A percentile compares a stretch with the other conserved stretches of the same genome.
These are phyloP conservation scores for Lanius collurio DNA, from an alignment of 2,113 vertebrate genomes.

Conservation along the genomic window DNA sequence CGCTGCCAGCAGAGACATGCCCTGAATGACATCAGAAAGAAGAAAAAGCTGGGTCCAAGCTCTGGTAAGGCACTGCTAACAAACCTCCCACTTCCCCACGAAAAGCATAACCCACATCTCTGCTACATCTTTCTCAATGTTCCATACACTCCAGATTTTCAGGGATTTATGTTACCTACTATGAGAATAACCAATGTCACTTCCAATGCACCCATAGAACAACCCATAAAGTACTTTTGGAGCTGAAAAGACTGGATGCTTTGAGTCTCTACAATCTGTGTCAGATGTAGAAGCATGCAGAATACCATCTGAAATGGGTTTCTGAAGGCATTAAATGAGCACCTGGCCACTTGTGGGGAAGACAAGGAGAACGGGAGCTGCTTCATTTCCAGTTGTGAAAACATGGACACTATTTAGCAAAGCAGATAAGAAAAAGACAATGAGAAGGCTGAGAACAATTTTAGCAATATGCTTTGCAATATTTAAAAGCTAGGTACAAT, in stretches of 20 bases:
- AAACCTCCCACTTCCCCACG: background rate
- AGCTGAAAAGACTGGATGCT: background rate
- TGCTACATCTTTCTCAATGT: fast-evolving
- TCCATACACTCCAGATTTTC: fast-evolving
- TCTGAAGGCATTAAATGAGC: background rate
- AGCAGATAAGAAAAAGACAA: background rate
- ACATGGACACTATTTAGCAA: background rate
- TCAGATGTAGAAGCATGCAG: background rate
- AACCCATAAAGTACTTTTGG: background rate
- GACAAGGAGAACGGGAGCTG: background rate
- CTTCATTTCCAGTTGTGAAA: background rate
- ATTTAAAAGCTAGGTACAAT: background rate
- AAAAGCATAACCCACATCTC: background rate
- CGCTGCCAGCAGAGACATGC: background rate
- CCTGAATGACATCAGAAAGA: background rate
- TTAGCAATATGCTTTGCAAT: background rate
- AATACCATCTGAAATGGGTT: background rate
- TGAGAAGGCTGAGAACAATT: background rate
- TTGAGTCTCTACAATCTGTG: background rate
- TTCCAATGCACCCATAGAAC: background rate
- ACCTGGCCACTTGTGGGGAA: too few species aligned
- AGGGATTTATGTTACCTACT: background rate
- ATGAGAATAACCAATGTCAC: fast-evolving
- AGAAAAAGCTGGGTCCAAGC: background rate
- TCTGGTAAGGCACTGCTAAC: background rate